phyloP scores from a whole-genome alignment of 2,113 vertebrate genomes.

The Aptenodytes patagonicus region DNA sequence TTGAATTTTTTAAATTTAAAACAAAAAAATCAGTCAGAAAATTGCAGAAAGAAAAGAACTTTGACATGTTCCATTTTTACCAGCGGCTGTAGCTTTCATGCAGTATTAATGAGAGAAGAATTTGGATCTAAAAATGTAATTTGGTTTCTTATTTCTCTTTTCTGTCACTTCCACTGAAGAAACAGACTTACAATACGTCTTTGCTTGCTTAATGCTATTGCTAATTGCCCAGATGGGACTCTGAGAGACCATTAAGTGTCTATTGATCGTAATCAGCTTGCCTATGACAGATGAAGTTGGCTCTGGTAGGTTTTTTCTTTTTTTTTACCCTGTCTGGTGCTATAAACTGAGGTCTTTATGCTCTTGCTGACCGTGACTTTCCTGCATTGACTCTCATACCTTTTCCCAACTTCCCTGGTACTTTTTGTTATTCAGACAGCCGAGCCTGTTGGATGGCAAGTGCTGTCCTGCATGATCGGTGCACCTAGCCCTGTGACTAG shows the following conservation, averaged over 20 bases:
- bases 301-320: not conserved
- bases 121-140: slow-evolving; percentile 27
- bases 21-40: not conserved
- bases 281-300: slow-evolving; percentile 51
- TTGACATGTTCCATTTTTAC: not conserved
- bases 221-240: slow-evolving; percentile 60
- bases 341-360: not conserved
- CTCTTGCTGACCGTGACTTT: not conserved
- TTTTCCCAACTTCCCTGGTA: not conserved
- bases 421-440: not conserved
- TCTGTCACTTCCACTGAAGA: slow-evolving; percentile 51
- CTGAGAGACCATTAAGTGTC: slow-evolving; percentile 59
- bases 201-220: slow-evolving; percentile 44
- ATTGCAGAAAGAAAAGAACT: not conserved
- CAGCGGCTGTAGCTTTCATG: not conserved
- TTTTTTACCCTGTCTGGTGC: not conserved
- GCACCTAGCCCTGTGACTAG: not conserved
- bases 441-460: not conserved
- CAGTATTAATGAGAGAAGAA: slow-evolving; percentile 15
- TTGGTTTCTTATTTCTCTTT: slow-evolving; percentile 52
- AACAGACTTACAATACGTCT: not conserved
- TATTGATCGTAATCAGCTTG: slow-evolving; percentile 60
- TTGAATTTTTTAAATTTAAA: not conserved
- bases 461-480: not conserved
- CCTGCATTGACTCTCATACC: not conserved